A percentile compares a stretch with the other conserved stretches of the same genome.
phyloP scores from a whole-genome alignment of 2,888 invertebrate genomes.

The Tachina lurida region DNA sequence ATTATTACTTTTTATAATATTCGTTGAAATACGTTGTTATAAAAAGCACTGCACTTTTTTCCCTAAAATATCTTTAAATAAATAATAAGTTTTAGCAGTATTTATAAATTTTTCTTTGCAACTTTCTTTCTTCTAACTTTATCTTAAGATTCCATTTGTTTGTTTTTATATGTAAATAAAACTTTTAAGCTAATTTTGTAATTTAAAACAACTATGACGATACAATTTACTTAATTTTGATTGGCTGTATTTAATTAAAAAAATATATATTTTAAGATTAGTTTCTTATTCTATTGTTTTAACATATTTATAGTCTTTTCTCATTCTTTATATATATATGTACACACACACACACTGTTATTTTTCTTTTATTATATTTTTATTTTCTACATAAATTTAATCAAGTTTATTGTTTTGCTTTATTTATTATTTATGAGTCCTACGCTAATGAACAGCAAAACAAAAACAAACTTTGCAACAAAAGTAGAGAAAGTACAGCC shows the following conservation, averaged over 20 bases:
- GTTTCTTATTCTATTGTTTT: conserved; percentile 31
- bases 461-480: conserved; percentile 47
- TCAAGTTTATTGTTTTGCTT: conserved; percentile 59
- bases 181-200: conserved; percentile 4
- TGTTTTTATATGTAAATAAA: background rate
- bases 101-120: background rate
- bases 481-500: background rate
- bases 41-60: too few relatives aligned
- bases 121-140: background rate
- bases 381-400: conserved; percentile 57
- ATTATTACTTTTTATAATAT: too few relatives aligned
- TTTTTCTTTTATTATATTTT: background rate
- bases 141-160: background rate
- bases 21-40: too few relatives aligned
- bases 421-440: conserved; percentile 65
- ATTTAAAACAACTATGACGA: conserved; percentile 18
- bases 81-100: background rate
- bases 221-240: conserved; percentile 47
- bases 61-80: background rate
- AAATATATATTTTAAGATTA: conserved; percentile 33
- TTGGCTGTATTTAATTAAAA: conserved; percentile 57
- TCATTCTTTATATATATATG: background rate
- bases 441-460: conserved; percentile 69
- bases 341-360: too few relatives aligned
- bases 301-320: conserved; percentile 38